These are phyloP conservation scores for Sternarchorhynchus goeldii DNA, from an alignment of 2,797 vertebrate genomes.

Conservation along the genomic window DNA sequence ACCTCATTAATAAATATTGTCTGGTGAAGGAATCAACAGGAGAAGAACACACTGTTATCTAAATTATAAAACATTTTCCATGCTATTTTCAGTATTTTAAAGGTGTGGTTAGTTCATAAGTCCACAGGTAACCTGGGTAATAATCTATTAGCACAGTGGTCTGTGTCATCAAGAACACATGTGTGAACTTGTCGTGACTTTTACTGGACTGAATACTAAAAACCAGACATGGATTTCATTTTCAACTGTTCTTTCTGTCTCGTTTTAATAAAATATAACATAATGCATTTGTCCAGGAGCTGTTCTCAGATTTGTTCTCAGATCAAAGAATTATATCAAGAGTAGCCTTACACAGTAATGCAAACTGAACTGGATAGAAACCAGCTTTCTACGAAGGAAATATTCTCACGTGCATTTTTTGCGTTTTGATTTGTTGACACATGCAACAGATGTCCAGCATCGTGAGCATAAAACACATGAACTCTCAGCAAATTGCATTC, in stretches of 20 bases:
- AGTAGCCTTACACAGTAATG: too few species aligned
- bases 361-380: too few species aligned
- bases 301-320: too few species aligned
- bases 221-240: background rate
- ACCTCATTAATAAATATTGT: too few species aligned
- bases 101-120: constrained; percentile 33
- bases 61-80: background rate
- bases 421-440: background rate
- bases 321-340: too few species aligned
- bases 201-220: constrained; percentile 51
- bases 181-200: constrained; percentile 48
- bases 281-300: constrained; percentile 5
- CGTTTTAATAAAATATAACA: constrained; percentile 25
- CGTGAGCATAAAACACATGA: too few species aligned
- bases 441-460: too few species aligned
- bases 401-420: background rate
- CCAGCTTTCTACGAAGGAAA: too few species aligned
- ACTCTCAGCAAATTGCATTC: too few species aligned
- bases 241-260: constrained; percentile 28
- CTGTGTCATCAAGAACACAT: constrained; percentile 45
- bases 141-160: constrained; percentile 50
- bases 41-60: background rate
- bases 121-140: constrained; percentile 48
- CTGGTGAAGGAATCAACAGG: background rate
- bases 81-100: constrained; percentile 15